Base-by-base conservation (phyloP, 2,113 vertebrate genomes). In the Triplophysa tibetana region DNA sequence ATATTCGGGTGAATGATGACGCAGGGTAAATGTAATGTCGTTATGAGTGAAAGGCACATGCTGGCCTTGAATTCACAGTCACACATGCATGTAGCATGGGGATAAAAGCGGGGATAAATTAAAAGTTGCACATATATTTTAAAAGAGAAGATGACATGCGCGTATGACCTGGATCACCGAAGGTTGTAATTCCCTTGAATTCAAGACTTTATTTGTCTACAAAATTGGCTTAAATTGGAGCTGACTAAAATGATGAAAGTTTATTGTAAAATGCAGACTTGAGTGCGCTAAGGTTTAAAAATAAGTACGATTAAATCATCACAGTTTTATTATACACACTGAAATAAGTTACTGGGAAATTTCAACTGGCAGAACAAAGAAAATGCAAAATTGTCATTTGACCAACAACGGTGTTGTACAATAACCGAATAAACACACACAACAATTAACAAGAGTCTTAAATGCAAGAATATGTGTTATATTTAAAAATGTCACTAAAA, bases 1-100 rank as follows among this genome's bases (percentile, higher is more conserved):
- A 66, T 79, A 70, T 63, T 63, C 13, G 9, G 41, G 19, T 79
- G 56, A 79, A 65, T 43, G 70, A 58, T 80, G 61, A 45, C 19
- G 61, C 62, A 67, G 33, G 48, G 64, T 48, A 41, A 65, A 65
- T 78, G 69, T 24, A 64, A 33, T 61, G 62, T 13, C 21, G 50
- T 41, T 54, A 72, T 29, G 56, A 62, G 24, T 43, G 63, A 77
- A 48, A 75, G 38, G 43, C 41, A 72, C 21, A 80, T 73, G 45
- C 48, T 65, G 19, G 19, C 48, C 54, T 80, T 26, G 52, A 61
- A 81, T 54, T 24, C 33, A 38, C 33, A 38, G 33, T 76, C 73
- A 54, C 45, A 63, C 26, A 43, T 41, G 9, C 78, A 74, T 80
- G 21, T 38, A 56, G 62, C 74, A 76, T 76, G 24, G 45, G 14